These are phyloP conservation scores for Penaeus vannamei DNA, from an alignment of 1,140 invertebrate species.

Conservation along the genomic window DNA sequence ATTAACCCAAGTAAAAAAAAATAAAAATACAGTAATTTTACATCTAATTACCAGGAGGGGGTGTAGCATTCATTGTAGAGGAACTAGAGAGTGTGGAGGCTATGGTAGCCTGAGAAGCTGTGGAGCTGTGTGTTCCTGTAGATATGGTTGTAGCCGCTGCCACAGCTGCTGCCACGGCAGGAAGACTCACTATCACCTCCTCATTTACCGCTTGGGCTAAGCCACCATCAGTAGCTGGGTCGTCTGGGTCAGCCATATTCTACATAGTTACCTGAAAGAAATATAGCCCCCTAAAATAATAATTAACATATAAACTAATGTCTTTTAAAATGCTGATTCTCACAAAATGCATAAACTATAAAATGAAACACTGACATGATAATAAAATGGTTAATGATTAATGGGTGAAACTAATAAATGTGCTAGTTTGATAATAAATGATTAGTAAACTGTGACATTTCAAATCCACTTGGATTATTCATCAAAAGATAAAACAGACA, in stretches of 20 bases:
- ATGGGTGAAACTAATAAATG: too few species aligned
- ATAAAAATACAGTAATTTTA: too few species aligned
- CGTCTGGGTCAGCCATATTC: constrained; percentile 43
- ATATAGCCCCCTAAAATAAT: not conserved
- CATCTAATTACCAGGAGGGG: constrained; percentile 26
- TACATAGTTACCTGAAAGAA: constrained; percentile 21
- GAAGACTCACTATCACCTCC: constrained; percentile 47
- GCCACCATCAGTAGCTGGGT: constrained; percentile 31
- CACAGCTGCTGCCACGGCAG: not conserved
- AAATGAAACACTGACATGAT: too few species aligned
- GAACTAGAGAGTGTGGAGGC: constrained; percentile 27
- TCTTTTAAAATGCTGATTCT: too few species aligned
- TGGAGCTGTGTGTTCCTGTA: not conserved
- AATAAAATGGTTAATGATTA: too few species aligned
- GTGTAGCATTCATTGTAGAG: constrained; percentile 37
- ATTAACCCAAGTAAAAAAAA: too few species aligned
- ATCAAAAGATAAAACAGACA: too few species aligned
- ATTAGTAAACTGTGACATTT: too few species aligned
- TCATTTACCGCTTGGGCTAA: constrained; percentile 51
- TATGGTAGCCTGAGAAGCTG: constrained; percentile 27
- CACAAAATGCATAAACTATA: too few species aligned
- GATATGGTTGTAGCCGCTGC: not conserved
- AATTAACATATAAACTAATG: not conserved
- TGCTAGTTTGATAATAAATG: too few species aligned
- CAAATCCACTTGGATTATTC: too few species aligned